Percentiles rank a stretch among this genome's conserved stretches.
These are phyloP conservation scores for Brevipalpus yothersi DNA, from an alignment of 1,140 invertebrate species.

Conservation along the genomic window DNA sequence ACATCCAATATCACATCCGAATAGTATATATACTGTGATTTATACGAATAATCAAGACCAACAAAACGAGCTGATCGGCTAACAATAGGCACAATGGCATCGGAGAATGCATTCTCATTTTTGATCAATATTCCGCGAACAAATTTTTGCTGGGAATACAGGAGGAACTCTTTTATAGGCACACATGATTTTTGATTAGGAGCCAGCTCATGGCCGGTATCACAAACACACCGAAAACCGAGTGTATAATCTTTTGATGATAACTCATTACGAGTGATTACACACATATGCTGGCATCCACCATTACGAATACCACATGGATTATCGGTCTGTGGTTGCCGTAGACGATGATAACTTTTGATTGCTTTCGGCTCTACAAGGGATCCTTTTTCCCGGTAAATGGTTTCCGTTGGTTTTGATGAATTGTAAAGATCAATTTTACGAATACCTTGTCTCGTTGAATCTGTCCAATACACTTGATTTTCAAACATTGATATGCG, in stretches of 20 bases:
- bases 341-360: constrained; percentile 47
- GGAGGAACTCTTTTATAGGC: constrained; percentile 62
- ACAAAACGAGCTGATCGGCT: constrained; percentile 77
- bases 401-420: constrained; percentile 38
- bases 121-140: constrained; percentile 82
- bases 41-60: constrained; percentile 82
- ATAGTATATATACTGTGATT: constrained; percentile 79
- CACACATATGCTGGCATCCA: constrained; percentile 83
- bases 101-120: constrained; percentile 64
- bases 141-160: constrained; percentile 90
- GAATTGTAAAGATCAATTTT: constrained; percentile 60
- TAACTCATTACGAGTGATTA: constrained; percentile 27
- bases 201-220: constrained; percentile 57
- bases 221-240: constrained; percentile 77
- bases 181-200: constrained; percentile 56
- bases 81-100: constrained; percentile 57
- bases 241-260: constrained; percentile 35
- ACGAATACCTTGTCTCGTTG: constrained; percentile 77
- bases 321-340: constrained; percentile 41
- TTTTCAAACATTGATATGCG: constrained; percentile 68
- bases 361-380: constrained; percentile 59
- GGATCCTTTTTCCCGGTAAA: constrained; percentile 45
- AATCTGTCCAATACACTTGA: constrained; percentile 79
- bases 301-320: constrained; percentile 74
- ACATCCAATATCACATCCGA: constrained; percentile 91